Evolutionary conservation across 2,888 invertebrate species (phyloP).

Genomic region (Epistrophella euchroma): DNA sequence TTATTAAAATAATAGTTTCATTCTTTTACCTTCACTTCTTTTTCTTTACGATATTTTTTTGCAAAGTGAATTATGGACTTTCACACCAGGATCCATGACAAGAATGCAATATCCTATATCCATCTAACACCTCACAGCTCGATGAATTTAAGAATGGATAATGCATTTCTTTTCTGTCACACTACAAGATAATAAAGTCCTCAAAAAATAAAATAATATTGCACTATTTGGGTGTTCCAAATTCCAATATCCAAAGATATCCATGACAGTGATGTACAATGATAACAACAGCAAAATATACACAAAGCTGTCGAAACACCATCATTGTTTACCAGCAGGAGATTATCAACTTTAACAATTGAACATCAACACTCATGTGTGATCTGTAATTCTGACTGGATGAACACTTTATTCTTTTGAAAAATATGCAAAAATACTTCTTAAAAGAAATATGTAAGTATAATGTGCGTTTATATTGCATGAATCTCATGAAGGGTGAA

Average conservation of each 20-base stretch:
- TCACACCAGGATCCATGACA: slow-evolving; percentile 65
- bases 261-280: slow-evolving; percentile 69
- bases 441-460: not conserved
- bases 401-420: slow-evolving; percentile 22
- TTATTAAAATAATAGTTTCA: not conserved
- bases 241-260: slow-evolving; percentile 54
- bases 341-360: slow-evolving; percentile 54
- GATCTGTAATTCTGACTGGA: slow-evolving; percentile 40
- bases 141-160: slow-evolving; percentile 72
- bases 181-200: slow-evolving; percentile 65
- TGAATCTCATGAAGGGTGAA: slow-evolving; percentile 61
- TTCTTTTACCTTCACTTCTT: not conserved
- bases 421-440: slow-evolving; percentile 61
- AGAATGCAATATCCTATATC: slow-evolving; percentile 63
- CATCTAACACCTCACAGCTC: slow-evolving; percentile 66
- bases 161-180: slow-evolving; percentile 58
- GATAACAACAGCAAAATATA: slow-evolving; percentile 55
- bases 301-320: slow-evolving; percentile 71
- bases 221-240: slow-evolving; percentile 64
- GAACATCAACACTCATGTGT: slow-evolving; percentile 52
- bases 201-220: slow-evolving; percentile 36
- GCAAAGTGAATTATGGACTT: slow-evolving; percentile 69
- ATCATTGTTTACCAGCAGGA: slow-evolving; percentile 65
- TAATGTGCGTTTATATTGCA: not conserved
- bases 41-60: not conserved